A percentile compares a stretch with the other conserved stretches of the same genome.
Evolutionary conservation across 2,797 vertebrate species (phyloP).

Genomic region (Dendrocincla tyrannina): DNA sequence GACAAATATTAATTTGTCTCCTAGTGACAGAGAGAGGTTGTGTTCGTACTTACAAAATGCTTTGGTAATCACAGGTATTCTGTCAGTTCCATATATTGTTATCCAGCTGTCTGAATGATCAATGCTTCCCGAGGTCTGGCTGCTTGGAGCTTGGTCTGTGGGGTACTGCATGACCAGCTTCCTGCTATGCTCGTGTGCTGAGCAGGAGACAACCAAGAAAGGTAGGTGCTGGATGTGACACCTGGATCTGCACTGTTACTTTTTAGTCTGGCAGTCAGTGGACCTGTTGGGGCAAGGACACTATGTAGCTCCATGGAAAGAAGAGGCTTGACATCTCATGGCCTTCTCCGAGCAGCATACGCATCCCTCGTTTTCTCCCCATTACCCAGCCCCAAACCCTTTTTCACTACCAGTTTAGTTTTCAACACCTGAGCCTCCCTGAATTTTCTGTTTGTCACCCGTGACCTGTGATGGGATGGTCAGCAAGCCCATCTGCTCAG

Average conservation of each 20-base stretch:
- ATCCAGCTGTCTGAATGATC: neutral
- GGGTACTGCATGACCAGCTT: neutral
- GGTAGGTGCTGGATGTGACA: neutral
- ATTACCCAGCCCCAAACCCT: neutral
- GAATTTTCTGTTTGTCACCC: neutral
- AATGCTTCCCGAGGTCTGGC: neutral
- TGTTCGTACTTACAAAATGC: neutral
- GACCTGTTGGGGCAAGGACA: neutral
- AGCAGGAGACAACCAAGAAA: neutral
- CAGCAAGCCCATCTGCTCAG: neutral
- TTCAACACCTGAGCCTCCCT: neutral
- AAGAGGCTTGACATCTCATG: neutral
- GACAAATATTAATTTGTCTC: conserved; percentile 54
- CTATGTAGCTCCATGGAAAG: fast-evolving
- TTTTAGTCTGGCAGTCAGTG: neutral
- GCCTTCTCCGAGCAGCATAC: neutral
- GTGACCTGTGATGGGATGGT: neutral
- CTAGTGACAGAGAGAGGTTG: conserved; percentile 24
- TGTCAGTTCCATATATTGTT: neutral
- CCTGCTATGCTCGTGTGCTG: neutral
- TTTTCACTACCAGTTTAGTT: neutral
- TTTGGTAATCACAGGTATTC: conserved; percentile 10
- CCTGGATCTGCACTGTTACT: neutral
- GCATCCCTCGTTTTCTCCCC: neutral
- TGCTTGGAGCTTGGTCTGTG: neutral